phyloP scores from a whole-genome alignment of 2,888 invertebrate genomes.

The Tyria jacobaeae region DNA sequence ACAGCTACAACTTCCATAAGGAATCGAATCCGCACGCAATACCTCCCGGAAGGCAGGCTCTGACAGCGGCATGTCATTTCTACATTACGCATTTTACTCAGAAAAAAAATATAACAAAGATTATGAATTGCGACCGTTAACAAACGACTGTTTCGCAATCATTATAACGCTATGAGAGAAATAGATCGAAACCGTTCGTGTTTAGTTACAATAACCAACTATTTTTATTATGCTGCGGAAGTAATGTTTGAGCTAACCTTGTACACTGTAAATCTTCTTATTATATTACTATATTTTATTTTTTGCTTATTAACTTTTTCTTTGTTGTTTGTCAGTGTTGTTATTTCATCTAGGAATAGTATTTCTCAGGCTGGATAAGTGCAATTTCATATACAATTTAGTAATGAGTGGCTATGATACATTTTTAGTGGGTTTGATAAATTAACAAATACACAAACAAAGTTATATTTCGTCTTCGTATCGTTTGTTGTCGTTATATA shows the following conservation, averaged over 20 bases:
- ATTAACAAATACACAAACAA: too few relatives aligned
- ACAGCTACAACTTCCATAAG: neutral
- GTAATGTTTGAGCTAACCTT: conserved; percentile 12
- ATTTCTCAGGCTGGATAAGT: too few relatives aligned
- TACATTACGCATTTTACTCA: conserved; percentile 15
- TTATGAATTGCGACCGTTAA: conserved; percentile 25
- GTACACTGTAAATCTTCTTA: neutral
- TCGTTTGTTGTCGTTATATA: too few relatives aligned
- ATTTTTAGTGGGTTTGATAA: too few relatives aligned
- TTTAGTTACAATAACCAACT: conserved; percentile 22
- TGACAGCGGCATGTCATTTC: neutral
- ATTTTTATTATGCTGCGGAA: conserved; percentile 42
- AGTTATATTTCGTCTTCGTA: too few relatives aligned
- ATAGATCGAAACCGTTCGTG: conserved; percentile 38
- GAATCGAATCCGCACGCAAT: neutral
- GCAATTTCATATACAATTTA: too few relatives aligned
- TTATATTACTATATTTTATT: too few relatives aligned
- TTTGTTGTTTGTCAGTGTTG: too few relatives aligned
- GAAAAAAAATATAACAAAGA: conserved; percentile 25
- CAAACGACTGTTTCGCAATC: conserved; percentile 34
- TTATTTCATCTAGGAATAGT: too few relatives aligned
- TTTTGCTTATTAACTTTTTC: too few relatives aligned
- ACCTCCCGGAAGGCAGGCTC: neutral
- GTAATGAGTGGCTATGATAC: too few relatives aligned
- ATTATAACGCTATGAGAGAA: conserved; percentile 37